These are phyloP conservation scores for Anoplopoma fimbria DNA, from an alignment of 2,113 vertebrate species.

Conservation along the genomic window DNA sequence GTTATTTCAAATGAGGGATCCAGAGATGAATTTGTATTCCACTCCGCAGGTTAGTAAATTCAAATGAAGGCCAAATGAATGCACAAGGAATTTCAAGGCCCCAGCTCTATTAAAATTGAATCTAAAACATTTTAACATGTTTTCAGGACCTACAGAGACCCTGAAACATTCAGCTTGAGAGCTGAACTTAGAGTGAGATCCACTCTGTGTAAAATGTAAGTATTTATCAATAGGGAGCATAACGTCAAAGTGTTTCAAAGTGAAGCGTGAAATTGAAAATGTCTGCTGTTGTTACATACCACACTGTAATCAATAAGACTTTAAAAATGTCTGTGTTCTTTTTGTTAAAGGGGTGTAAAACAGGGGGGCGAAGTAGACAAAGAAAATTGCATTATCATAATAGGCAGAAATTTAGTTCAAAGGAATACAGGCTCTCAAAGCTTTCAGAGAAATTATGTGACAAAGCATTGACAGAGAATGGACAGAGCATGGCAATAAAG, in stretches of 20 bases:
- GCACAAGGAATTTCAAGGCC: conserved; percentile 21
- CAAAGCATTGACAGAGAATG: neutral
- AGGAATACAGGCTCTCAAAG: conserved; percentile 14
- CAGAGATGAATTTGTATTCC: conserved; percentile 13
- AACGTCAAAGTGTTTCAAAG: neutral
- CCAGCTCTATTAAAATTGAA: neutral
- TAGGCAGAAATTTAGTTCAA: neutral
- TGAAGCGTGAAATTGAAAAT: conserved; percentile 8
- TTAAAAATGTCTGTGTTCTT: neutral
- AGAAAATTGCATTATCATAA: conserved; percentile 4
- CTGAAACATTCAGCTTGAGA: conserved; percentile 6
- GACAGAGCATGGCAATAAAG: neutral
- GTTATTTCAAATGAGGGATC: conserved; percentile 10
- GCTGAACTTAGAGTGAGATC: conserved; percentile 29
- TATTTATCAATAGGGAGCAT: neutral
- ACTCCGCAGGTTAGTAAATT: conserved; percentile 11
- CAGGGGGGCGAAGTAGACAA: neutral
- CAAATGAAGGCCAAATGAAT: conserved; percentile 45
- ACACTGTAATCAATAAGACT: conserved; percentile 14
- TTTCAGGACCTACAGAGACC: conserved; percentile 14
- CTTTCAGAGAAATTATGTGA: conserved; percentile 27
- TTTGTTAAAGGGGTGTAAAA: neutral
- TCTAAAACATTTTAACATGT: conserved; percentile 21
- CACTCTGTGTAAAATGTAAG: conserved; percentile 34
- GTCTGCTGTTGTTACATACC: conserved; percentile 1